phyloP scores from a whole-genome alignment of 2,113 vertebrate genomes.

The Tricholaema leucomelas region DNA sequence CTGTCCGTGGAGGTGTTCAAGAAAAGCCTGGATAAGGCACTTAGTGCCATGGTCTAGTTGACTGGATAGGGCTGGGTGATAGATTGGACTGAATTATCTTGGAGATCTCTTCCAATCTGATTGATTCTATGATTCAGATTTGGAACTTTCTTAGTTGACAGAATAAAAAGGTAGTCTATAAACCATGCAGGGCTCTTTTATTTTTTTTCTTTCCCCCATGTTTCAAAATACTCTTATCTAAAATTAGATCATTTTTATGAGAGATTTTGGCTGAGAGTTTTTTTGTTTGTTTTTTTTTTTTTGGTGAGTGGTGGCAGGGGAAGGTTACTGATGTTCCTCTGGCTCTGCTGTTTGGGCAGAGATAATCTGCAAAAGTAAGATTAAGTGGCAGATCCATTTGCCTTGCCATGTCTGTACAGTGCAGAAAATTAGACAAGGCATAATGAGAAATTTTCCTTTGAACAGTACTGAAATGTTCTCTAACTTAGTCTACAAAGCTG shows the following conservation, averaged over 20 bases:
- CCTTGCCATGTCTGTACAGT: not conserved
- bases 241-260: not conserved
- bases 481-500: not conserved
- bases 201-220: too few species aligned
- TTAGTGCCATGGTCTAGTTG: too few species aligned
- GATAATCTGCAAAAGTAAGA: not conserved
- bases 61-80: too few species aligned
- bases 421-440: not conserved
- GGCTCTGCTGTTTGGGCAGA: not conserved
- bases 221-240: not conserved
- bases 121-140: too few species aligned
- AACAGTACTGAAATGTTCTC: not conserved
- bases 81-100: too few species aligned
- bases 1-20: too few species aligned
- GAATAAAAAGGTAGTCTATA: not conserved
- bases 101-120: too few species aligned
- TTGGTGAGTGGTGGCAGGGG: not conserved
- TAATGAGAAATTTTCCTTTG: not conserved
- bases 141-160: not conserved
- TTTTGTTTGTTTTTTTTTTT: too few species aligned
- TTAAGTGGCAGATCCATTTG: not conserved
- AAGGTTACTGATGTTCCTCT: constrained; percentile 3
- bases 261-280: not conserved
- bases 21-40: too few species aligned
- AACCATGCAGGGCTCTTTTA: not conserved